Conservation (phyloP, 2,888 invertebrate genomes). For the Megalurothrips usitatus region DNA sequence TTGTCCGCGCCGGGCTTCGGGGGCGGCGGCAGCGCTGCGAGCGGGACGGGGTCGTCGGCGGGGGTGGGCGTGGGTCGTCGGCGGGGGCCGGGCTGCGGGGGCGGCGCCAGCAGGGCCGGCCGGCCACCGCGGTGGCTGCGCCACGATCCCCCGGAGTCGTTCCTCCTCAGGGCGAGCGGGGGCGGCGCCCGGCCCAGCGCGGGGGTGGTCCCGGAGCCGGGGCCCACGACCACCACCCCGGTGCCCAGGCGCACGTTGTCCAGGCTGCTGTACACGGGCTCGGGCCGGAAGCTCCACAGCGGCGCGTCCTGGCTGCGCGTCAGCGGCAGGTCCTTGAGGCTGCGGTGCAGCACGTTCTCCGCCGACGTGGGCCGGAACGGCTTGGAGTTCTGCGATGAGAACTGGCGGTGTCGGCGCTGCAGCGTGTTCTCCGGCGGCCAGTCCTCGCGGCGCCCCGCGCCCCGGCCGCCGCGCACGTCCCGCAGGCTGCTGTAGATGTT, state of each 20-base stretch:
- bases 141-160: not conserved
- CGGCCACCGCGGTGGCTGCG: conserved; percentile 2
- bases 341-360: conserved; percentile 17
- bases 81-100: not conserved
- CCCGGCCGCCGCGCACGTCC: not conserved
- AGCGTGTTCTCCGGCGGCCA: conserved; percentile 18
- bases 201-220: not conserved
- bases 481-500: conserved; percentile 24
- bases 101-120: not conserved
- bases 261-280: conserved; percentile 22
- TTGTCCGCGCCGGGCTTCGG: not conserved
- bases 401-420: not conserved
- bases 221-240: not conserved
- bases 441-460: not conserved
- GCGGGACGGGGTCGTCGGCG: not conserved
- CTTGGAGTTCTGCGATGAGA: not conserved
- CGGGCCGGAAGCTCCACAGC: conserved; percentile 15
- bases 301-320: conserved; percentile 1
- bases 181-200: conserved; percentile 11
- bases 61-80: not conserved
- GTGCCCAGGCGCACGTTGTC: not conserved
- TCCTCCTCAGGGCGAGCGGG: not conserved
- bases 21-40: not conserved
- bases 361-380: conserved; percentile 8
- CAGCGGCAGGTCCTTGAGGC: conserved; percentile 20